Evolutionary conservation across 2,113 vertebrate species (phyloP), one percentile per base, ranked within the genome.

Genomic region (Patagioenas fasciata): DNA sequence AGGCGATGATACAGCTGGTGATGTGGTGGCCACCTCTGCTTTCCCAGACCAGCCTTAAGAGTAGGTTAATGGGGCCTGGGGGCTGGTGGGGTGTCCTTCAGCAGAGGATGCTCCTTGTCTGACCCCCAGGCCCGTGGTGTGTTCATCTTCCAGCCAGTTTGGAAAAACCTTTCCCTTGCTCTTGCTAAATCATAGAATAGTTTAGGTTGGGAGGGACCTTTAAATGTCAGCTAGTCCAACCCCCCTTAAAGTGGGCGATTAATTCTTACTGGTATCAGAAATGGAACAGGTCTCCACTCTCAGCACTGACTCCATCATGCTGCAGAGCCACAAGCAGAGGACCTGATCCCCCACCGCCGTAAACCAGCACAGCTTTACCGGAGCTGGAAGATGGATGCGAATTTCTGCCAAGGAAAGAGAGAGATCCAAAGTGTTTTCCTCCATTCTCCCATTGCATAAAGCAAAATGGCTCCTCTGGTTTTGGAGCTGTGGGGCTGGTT

Each of bases 331-430:
- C 1, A 2, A 67, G 38, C 38, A 47, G 38, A 64, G 54, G 29
- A 23, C 19, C 56, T 0, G 0, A 8, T 32, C 7, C 28, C 38
- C 34, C 28, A 3, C 9, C 3, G 1, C 69, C 1, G 5, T 32
- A 58, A 75, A 85, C 38, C 62, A 36, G 24, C 57, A 23, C 69
- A 47, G 57, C 51, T 84, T 54, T 24, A 2, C 64, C 50, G 3
- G 2, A 38, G 84, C 72, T 92, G 89, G 36, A 47, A 36, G 44
- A 54, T 24, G n/a, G 36, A 13, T 26, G 44, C 3, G 0, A 42
- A 10, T 71, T 44, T 54, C 51, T 80, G 78, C 64, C 91, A 64
- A 50, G 65, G 61, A 31, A 61, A 4, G 31, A 28, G 28, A 6
- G 23, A 25, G 51, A 24, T 70, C 70, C 73, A 56, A 13, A 60